A percentile compares a stretch with the other conserved stretches of the same genome.
These are phyloP conservation scores for Eurois occulta DNA, from an alignment of 2,888 invertebrate species.

Conservation along the genomic window DNA sequence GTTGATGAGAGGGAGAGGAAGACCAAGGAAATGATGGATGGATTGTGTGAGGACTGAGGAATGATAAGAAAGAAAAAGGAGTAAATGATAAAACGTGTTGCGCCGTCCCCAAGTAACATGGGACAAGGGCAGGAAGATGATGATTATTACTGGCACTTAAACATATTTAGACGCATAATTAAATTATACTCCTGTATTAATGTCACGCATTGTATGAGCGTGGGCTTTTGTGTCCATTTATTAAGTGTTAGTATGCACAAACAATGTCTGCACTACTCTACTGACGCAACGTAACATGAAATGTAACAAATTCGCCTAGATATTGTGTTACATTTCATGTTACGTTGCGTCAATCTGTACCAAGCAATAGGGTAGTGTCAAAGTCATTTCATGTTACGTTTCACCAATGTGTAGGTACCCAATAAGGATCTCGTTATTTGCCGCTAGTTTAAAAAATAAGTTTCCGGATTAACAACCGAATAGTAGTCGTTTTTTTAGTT, in stretches of 20 bases:
- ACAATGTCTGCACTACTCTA: background rate
- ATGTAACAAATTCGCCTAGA: background rate
- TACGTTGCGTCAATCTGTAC: too few species aligned
- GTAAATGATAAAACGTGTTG: too few species aligned
- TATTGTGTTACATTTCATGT: background rate
- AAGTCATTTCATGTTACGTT: background rate
- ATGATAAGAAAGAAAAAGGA: too few species aligned
- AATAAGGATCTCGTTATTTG: background rate
- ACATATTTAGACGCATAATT: background rate
- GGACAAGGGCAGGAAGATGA: too few species aligned
- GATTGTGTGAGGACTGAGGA: too few species aligned
- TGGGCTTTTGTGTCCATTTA: conserved; percentile 8
- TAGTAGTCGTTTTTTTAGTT: background rate
- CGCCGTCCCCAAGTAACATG: too few species aligned
- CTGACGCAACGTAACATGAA: background rate
- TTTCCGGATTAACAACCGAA: background rate
- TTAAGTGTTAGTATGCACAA: background rate
- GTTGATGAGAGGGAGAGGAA: too few species aligned
- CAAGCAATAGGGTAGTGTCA: too few species aligned
- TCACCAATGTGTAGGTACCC: background rate
- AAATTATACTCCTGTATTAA: background rate
- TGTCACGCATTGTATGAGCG: conserved; percentile 4
- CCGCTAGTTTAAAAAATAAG: background rate
- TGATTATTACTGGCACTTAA: background rate
- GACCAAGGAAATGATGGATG: too few species aligned